phyloP scores from a whole-genome alignment of 2,888 invertebrate genomes.

The Heliconius cydno region DNA sequence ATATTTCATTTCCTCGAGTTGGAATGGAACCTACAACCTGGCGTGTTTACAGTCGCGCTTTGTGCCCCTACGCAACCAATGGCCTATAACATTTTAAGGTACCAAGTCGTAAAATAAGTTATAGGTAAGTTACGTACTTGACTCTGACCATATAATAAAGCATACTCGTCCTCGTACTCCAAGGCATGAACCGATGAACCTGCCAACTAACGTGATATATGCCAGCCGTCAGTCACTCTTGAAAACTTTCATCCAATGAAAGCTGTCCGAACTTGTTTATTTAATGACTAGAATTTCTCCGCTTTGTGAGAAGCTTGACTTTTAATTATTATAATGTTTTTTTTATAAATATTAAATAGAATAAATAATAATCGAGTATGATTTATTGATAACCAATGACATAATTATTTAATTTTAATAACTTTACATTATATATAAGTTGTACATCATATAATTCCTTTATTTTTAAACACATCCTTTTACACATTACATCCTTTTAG shows the following conservation, averaged over 20 bases:
- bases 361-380: background rate
- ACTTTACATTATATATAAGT: background rate
- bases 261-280: conserved; percentile 29
- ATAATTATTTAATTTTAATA: background rate
- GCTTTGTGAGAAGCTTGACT: conserved; percentile 20
- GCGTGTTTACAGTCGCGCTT: too few relatives aligned
- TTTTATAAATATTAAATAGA: background rate
- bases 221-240: conserved; percentile 26
- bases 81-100: background rate
- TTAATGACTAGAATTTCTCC: conserved; percentile 30
- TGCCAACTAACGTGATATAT: conserved; percentile 33
- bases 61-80: background rate
- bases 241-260: conserved; percentile 35
- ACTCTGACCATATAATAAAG: too few relatives aligned
- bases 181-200: conserved; percentile 1
- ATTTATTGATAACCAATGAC: background rate
- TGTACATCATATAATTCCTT: background rate
- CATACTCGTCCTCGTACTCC: background rate
- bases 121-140: background rate
- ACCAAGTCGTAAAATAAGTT: background rate
- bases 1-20: too few relatives aligned
- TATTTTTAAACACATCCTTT: too few relatives aligned
- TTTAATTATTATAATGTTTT: conserved; percentile 12
- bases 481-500: background rate
- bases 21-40: too few relatives aligned